Conservation (phyloP, 2,113 vertebrate genomes). For the Petromus typicus region DNA sequence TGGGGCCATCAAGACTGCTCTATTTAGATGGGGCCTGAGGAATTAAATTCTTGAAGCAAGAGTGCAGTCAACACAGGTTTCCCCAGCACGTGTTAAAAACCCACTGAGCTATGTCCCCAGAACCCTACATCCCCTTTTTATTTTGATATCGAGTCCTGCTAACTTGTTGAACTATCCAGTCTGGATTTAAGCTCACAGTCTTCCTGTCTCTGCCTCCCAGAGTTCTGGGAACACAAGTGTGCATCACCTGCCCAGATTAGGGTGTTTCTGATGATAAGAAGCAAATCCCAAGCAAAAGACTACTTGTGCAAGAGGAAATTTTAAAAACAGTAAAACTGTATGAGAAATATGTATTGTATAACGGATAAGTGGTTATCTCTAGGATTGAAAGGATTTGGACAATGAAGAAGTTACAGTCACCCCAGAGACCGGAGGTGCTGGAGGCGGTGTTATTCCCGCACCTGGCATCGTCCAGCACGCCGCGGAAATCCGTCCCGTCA, state of each 20-base stretch:
- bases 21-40: background rate
- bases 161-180: background rate
- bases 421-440: background rate
- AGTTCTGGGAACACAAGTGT: background rate
- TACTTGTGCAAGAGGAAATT: background rate
- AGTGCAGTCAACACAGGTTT: background rate
- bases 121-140: background rate
- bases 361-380: background rate
- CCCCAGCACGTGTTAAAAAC: background rate
- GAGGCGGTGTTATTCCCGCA: background rate
- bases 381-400: background rate
- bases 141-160: background rate
- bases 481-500: background rate
- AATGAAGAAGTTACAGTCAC: background rate
- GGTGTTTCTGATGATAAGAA: background rate
- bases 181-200: background rate
- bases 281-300: background rate
- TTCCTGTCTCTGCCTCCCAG: background rate
- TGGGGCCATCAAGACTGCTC: background rate
- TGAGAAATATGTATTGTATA: background rate
- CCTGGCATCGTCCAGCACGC: background rate
- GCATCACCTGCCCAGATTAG: background rate
- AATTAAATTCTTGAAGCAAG: background rate
- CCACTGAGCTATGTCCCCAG: background rate
- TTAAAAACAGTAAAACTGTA: constrained; percentile 8